Percentiles rank a stretch among this genome's conserved stretches.
These are phyloP conservation scores for Misgurnus anguillicaudatus DNA, from an alignment of 2,113 vertebrate species.

Conservation along the genomic window DNA sequence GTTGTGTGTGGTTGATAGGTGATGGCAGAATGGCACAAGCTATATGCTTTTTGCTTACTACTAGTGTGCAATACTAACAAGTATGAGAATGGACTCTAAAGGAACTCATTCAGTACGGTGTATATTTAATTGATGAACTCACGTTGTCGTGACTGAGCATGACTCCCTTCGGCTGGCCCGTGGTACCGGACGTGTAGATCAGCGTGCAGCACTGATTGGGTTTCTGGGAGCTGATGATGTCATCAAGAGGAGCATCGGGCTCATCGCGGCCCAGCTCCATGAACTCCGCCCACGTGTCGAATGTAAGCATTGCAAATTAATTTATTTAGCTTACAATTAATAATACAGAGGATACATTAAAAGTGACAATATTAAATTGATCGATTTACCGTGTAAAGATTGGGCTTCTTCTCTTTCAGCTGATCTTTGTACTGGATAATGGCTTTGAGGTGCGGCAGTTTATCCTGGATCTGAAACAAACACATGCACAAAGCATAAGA, in stretches of 20 bases:
- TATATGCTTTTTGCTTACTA: too few relatives aligned
- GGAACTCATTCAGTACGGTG: background rate
- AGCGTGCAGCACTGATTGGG: constrained; percentile 89
- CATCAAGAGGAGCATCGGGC: constrained; percentile 72
- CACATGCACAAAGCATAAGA: background rate
- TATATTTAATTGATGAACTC: constrained; percentile 47
- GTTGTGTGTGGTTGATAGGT: too few relatives aligned
- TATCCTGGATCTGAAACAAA: constrained; percentile 73
- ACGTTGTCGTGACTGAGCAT: constrained; percentile 98
- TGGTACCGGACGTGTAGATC: constrained; percentile 94
- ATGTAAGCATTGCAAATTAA: constrained; percentile 10
- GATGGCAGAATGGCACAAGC: too few relatives aligned
- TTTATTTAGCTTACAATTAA: background rate
- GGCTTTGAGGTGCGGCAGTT: constrained; percentile 84
- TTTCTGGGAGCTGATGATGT: constrained; percentile 79
- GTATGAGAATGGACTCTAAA: too few relatives aligned
- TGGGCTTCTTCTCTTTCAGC: constrained; percentile 75
- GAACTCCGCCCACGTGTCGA: constrained; percentile 82
- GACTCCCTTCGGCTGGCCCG: constrained; percentile 86
- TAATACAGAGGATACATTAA: background rate
- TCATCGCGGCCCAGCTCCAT: constrained; percentile 78
- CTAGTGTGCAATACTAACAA: too few relatives aligned
- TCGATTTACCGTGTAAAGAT: constrained; percentile 80
- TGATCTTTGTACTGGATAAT: constrained; percentile 85
- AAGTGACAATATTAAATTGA: background rate